Evolutionary conservation across 2,888 invertebrate genomes (phyloP).

Genomic region (Latrodectus elegans): DNA sequence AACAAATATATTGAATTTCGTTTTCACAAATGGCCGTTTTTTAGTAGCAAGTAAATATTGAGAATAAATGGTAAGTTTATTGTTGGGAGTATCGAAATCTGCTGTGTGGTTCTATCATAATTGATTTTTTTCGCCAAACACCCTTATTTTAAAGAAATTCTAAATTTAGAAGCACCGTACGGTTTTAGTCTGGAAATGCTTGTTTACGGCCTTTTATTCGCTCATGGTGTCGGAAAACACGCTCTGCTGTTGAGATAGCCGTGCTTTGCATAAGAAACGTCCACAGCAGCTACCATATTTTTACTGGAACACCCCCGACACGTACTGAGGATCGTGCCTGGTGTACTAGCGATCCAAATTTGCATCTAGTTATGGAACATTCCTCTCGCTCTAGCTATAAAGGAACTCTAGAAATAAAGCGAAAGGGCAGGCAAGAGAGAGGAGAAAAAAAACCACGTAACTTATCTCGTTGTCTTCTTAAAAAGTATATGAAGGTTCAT

Average conservation of each 20-base stretch:
- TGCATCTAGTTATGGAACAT: slow-evolving; percentile 43
- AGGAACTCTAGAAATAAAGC: background rate
- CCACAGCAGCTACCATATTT: slow-evolving; percentile 28
- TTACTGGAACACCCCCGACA: slow-evolving; percentile 13
- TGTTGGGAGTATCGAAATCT: no score
- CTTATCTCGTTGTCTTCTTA: slow-evolving; percentile 35
- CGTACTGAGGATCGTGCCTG: slow-evolving; percentile 25
- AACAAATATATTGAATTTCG: no score
- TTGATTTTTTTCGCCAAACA: no score
- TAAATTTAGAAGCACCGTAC: background rate
- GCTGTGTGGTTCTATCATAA: no score
- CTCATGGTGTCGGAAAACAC: slow-evolving; percentile 12
- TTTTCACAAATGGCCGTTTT: no score
- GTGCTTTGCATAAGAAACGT: slow-evolving; percentile 24
- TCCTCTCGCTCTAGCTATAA: background rate
- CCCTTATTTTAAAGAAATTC: background rate
- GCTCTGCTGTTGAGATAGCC: background rate
- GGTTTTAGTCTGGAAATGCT: slow-evolving; percentile 22
- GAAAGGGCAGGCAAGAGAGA: background rate
- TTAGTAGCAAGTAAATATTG: no score
- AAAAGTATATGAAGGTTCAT: slow-evolving; percentile 11
- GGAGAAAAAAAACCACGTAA: background rate
- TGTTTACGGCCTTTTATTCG: slow-evolving; percentile 40
- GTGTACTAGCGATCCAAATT: slow-evolving; percentile 39
- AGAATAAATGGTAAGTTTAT: no score